Evolutionary conservation across 37 sponge, comb jelly and placozoan genomes (phyloP).

Genomic region (Ephydatia muelleri): DNA sequence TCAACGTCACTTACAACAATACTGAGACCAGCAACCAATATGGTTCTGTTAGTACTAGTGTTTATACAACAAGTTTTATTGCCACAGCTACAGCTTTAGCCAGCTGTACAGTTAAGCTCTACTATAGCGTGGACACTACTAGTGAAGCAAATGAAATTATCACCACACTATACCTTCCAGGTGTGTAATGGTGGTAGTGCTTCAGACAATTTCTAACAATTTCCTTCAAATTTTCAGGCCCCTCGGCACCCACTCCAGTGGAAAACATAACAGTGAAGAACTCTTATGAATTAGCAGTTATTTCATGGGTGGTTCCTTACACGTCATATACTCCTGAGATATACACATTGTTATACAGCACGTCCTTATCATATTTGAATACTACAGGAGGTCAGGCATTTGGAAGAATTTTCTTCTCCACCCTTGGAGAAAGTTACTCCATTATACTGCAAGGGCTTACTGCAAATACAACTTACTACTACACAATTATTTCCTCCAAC

Average conservation of each 20-base stretch:
- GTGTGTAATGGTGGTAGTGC: neutral
- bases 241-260: neutral
- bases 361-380: neutral
- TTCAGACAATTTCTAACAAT: neutral
- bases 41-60: neutral
- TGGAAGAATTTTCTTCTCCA: neutral
- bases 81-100: neutral
- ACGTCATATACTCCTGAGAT: neutral
- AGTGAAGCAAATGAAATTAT: neutral
- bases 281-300: neutral
- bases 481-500: neutral
- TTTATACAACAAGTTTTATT: neutral
- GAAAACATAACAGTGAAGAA: neutral
- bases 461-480: neutral
- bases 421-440: neutral
- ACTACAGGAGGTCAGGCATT: neutral
- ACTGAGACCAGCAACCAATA: neutral
- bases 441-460: neutral
- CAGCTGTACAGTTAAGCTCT: neutral
- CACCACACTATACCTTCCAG: neutral
- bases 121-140: neutral
- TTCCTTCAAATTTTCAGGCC: neutral
- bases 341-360: neutral
- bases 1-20: neutral
- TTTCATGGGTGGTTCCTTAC: neutral